phyloP scores from a whole-genome alignment of 1,140 invertebrate genomes.

The Anastrepha ludens region DNA sequence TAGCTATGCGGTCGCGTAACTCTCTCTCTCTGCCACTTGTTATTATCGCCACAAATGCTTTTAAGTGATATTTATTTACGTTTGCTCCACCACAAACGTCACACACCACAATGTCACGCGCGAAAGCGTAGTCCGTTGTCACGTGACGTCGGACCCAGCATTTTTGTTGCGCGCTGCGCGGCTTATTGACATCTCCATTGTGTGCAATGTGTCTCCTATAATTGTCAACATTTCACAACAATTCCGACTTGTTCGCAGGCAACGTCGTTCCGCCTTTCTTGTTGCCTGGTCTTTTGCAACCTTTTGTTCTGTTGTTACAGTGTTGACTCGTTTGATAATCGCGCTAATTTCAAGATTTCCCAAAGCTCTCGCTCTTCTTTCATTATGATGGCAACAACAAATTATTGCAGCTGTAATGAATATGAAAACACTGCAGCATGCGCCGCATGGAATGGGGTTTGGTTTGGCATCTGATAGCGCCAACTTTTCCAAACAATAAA shows the following conservation, averaged over 20 bases:
- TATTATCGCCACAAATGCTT: background rate
- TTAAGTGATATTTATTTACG: background rate
- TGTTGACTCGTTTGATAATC: conserved; percentile 55
- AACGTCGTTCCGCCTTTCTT: background rate
- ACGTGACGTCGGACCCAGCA: background rate
- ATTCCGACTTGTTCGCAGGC: conserved; percentile 2
- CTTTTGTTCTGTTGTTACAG: conserved; percentile 50
- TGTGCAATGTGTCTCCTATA: conserved; percentile 51
- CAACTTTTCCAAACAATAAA: conserved; percentile 55
- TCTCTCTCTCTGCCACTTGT: background rate
- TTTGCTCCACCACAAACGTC: background rate
- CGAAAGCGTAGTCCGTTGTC: background rate
- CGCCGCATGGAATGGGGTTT: background rate
- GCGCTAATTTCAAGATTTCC: conserved; percentile 58
- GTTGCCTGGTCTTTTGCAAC: background rate
- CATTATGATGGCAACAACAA: conserved; percentile 35
- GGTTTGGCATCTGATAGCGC: conserved; percentile 9
- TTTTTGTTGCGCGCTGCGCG: background rate
- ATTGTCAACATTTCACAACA: conserved; percentile 55
- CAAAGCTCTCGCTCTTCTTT: conserved; percentile 55
- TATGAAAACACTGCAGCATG: conserved; percentile 42
- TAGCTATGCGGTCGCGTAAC: background rate
- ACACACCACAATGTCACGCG: background rate
- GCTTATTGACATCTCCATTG: conserved; percentile 39
- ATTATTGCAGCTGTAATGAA: conserved; percentile 34